Conservation (phyloP, 2,797 vertebrate species). For the Psittacula echo region DNA sequence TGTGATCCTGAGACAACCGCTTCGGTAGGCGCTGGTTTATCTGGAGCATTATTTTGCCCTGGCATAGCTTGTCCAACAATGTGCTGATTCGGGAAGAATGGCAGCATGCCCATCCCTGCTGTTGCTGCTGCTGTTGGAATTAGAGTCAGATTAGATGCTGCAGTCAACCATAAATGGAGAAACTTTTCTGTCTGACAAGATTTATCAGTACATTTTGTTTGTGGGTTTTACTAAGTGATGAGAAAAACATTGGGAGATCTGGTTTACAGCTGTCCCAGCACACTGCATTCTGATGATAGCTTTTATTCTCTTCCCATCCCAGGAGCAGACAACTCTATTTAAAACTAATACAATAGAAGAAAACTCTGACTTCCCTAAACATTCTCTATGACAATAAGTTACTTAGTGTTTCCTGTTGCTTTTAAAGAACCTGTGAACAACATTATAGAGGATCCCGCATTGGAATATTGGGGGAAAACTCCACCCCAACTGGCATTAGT, state of each 20-base stretch:
- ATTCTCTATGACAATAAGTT: neutral
- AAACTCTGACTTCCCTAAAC: neutral
- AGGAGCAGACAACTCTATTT: neutral
- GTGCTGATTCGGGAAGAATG: conserved; percentile 84
- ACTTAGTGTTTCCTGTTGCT: neutral
- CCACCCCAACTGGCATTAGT: neutral
- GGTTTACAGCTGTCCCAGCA: neutral
- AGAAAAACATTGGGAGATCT: neutral
- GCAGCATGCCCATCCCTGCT: conserved; percentile 81
- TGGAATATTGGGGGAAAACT: neutral
- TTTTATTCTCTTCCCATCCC: neutral
- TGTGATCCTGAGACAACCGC: conserved; percentile 76
- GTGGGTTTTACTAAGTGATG: neutral
- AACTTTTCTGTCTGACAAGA: neutral
- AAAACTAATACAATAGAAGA: neutral
- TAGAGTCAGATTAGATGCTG: conserved; percentile 78
- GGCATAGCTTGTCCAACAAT: conserved; percentile 61
- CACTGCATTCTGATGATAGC: neutral
- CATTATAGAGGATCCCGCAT: neutral
- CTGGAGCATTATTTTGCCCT: conserved; percentile 76
- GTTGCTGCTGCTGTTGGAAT: conserved; percentile 72
- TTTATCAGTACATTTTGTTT: neutral
- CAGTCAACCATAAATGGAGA: conserved; percentile 69
- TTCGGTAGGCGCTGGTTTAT: conserved; percentile 78
- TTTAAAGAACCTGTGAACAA: neutral